These are phyloP conservation scores for Xenotilapia caudafasciata DNA, from an alignment of 2,113 vertebrate genomes.

Conservation along the genomic window DNA sequence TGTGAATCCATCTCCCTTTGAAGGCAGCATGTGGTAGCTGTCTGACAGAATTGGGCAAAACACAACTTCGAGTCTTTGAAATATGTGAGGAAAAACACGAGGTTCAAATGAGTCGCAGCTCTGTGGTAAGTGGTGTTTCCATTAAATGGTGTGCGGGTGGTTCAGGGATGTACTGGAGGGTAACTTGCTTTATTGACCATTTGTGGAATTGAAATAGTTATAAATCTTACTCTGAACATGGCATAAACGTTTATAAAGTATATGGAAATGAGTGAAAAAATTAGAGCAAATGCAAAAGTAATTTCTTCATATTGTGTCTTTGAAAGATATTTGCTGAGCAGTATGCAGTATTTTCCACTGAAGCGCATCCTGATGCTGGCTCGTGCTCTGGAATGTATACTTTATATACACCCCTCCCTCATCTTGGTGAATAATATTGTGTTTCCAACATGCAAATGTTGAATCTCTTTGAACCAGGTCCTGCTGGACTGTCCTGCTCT, in stretches of 20 bases:
- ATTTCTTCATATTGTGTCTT: background rate
- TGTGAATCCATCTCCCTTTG: constrained; percentile 12
- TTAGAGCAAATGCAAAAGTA: background rate
- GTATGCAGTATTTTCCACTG: background rate
- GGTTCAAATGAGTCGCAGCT: background rate
- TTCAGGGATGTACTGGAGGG: background rate
- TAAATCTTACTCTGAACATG: background rate
- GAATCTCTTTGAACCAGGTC: background rate
- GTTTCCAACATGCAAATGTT: background rate
- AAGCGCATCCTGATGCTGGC: background rate
- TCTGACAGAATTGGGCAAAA: constrained; percentile 7
- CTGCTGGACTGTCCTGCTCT: background rate
- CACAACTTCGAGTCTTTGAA: background rate
- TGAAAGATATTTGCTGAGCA: background rate
- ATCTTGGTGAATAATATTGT: background rate
- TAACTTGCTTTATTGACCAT: background rate
- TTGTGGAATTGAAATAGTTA: background rate
- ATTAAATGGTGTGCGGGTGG: background rate
- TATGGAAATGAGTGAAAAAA: background rate
- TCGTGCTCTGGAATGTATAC: background rate
- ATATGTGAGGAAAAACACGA: constrained; percentile 1
- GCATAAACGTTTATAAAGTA: background rate
- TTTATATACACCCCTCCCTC: background rate
- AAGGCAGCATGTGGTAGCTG: background rate
- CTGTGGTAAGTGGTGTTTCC: background rate